Base-by-base conservation (phyloP, 2,888 invertebrate genomes). In the Diachrysia chrysitis region DNA sequence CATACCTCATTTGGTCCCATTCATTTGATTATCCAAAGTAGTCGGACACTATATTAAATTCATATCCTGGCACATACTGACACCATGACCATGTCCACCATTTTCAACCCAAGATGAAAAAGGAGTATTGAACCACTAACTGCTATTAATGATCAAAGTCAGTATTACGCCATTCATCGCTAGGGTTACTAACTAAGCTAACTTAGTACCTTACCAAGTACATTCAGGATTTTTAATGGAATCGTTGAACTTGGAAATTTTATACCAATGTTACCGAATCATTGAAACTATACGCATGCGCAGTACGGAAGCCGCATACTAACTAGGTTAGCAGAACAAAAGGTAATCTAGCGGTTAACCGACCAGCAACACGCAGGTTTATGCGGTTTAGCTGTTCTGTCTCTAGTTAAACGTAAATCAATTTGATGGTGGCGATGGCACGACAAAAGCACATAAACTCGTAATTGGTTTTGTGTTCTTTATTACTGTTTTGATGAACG, bases 261-360 rank as follows among this genome's bases (percentile, higher is more conserved):
- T 25, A 59, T 42, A 59, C 62, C 53, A 70, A 68, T 63, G 57
- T 68, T 64, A 71, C 14, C 46, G 66, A 69, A 69, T 74, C 56
- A 71, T 77, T 69, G 55, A 79, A 72, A 71, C 29, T 69, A 72
- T 72, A 66, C 69, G 67, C 72, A 78, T 66, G 73, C 72, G 77
- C 63, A 63, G 63, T 76, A 76, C 83, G 83, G 82, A 83, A 83
- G 78, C 71, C 74, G 73, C 78, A 76, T 73, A 72, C 72, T 70
- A 83, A 83, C 70, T 79, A 71, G 83, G 83, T 77, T 78, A 78
- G 69, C 55, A 64, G 81, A 67, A 76, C 73, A 78, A 55, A 65
- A 66, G 59, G 82, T 69, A 73, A 63, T 73, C 69, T 64, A 54
- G 73, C 64, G 78, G 79, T 67, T 78, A 69, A 81, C 73, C 63